Conservation (phyloP, 92 coral and sea anemone genomes). For the Actinernus sp. region DNA sequence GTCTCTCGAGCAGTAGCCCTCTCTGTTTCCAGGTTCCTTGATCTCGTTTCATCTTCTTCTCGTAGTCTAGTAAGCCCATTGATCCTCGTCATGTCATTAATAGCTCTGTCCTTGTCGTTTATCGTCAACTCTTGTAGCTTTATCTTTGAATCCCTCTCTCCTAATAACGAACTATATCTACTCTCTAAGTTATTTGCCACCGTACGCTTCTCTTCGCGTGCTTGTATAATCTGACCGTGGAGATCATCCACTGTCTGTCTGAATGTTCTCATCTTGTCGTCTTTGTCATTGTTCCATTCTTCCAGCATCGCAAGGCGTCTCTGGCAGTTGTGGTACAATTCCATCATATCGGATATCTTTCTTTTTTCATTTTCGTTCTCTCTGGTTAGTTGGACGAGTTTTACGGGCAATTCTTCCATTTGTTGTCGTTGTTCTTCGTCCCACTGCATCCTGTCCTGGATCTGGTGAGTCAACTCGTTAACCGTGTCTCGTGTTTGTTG, state of each 20-base stretch:
- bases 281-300: not conserved
- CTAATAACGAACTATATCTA: not conserved
- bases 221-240: not conserved
- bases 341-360: not conserved
- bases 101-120: not conserved
- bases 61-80: not conserved
- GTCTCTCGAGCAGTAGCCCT: not conserved
- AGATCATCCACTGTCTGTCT: conserved; percentile 2
- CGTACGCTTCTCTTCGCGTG: not conserved
- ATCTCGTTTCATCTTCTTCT: not conserved
- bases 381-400: not conserved
- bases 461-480: not conserved
- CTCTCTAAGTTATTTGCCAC: not conserved
- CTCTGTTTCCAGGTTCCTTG: not conserved
- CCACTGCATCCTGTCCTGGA: not conserved
- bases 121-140: not conserved
- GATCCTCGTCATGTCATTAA: not conserved
- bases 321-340: not conserved
- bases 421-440: not conserved
- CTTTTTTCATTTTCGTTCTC: not conserved
- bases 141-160: not conserved
- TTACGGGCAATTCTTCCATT: not conserved
- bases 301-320: not conserved
- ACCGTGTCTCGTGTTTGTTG: not conserved
- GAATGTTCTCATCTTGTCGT: not conserved